Conservation (phyloP, 2,888 invertebrate species). For the Lapara coniferarum region DNA sequence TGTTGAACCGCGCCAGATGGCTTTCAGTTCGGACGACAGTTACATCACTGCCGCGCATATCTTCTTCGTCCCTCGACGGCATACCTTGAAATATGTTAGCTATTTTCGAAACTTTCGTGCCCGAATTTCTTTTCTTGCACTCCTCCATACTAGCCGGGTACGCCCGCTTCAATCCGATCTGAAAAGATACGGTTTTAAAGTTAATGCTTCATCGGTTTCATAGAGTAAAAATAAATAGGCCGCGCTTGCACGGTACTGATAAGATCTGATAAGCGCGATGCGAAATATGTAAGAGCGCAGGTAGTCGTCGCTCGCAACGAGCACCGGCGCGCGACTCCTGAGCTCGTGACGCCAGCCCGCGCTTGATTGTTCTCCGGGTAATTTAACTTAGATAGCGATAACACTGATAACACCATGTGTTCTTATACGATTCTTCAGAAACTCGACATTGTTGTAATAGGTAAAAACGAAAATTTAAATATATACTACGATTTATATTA, state of each 20-base stretch:
- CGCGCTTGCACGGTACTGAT: constrained; percentile 60
- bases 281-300: constrained; percentile 60
- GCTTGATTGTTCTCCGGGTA: constrained; percentile 71
- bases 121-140: constrained; percentile 85
- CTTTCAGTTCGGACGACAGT: constrained; percentile 94
- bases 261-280: constrained; percentile 64
- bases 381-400: constrained; percentile 81
- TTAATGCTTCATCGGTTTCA: constrained; percentile 52
- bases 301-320: constrained; percentile 63
- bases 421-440: constrained; percentile 45
- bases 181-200: constrained; percentile 61
- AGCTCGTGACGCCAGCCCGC: constrained; percentile 52
- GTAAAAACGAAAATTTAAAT: neutral
- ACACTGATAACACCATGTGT: constrained; percentile 66
- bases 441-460: neutral
- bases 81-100: constrained; percentile 94
- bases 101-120: constrained; percentile 95
- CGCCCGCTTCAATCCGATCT: constrained; percentile 80
- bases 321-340: constrained; percentile 61
- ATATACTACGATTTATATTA: neutral
- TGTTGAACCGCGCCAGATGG: constrained; percentile 95
- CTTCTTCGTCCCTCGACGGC: constrained; percentile 83
- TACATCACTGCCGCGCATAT: constrained; percentile 83
- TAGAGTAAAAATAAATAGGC: constrained; percentile 53
- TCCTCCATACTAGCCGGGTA: constrained; percentile 86